phyloP scores from a whole-genome alignment of 1,140 invertebrate species.

The Magallana ariakensis region DNA sequence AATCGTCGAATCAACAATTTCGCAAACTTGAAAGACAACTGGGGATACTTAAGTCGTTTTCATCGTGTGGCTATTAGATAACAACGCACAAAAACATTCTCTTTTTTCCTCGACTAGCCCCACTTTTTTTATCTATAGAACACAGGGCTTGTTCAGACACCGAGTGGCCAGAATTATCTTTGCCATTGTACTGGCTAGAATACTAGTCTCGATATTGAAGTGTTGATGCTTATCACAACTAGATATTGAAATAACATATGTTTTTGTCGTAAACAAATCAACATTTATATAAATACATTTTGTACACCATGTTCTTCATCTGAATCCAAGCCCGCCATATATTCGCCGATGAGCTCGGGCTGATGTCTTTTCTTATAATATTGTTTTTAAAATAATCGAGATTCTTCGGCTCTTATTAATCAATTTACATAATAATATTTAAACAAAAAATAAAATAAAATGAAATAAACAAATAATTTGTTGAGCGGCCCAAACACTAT shows the following conservation, averaged over 20 bases:
- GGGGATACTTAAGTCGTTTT: constrained; percentile 11
- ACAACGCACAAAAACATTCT: constrained; percentile 26
- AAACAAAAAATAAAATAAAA: too few species aligned
- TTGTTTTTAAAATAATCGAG: too few species aligned
- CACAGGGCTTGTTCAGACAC: not conserved
- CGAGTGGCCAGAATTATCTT: constrained; percentile 25
- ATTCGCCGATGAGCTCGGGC: too few species aligned
- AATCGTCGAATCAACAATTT: constrained; percentile 24
- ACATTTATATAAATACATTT: too few species aligned
- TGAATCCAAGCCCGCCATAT: too few species aligned
- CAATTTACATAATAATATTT: too few species aligned
- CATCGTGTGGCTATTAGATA: constrained; percentile 18
- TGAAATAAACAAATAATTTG: too few species aligned
- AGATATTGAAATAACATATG: constrained; percentile 8
- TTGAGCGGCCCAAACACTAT: too few species aligned
- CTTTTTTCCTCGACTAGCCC: constrained; percentile 3
- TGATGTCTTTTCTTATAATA: too few species aligned
- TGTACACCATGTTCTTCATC: too few species aligned
- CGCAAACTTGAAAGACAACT: constrained; percentile 18
- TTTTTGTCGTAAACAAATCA: too few species aligned
- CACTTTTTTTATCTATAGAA: constrained; percentile 24
- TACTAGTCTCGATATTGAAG: constrained; percentile 22
- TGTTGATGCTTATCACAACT: constrained; percentile 9
- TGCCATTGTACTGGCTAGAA: not conserved
- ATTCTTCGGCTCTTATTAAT: too few species aligned